A percentile compares a stretch with the other conserved stretches of the same genome.
phyloP scores from a whole-genome alignment of 2,113 vertebrate genomes.

The Actenoides lindsayi region DNA sequence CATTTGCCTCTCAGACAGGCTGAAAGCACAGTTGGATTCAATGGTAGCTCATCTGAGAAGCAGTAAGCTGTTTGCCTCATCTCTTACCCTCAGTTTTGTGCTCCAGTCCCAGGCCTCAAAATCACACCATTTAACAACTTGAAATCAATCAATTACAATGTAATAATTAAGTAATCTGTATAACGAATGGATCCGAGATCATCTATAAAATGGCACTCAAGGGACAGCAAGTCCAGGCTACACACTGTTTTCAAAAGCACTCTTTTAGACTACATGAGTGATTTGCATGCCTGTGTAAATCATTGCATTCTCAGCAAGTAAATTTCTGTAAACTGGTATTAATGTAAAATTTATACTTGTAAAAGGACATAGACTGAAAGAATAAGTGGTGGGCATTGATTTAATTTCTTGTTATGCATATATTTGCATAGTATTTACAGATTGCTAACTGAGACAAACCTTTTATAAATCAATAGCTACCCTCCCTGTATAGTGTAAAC shows the following conservation, averaged over 20 bases:
- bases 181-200: neutral
- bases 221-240: neutral
- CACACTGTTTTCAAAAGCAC: neutral
- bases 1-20: neutral
- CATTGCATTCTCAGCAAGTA: conserved; percentile 35
- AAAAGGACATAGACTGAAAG: conserved; percentile 9
- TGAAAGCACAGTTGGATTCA: neutral
- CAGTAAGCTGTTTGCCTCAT: neutral
- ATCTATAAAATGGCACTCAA: neutral
- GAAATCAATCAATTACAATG: neutral
- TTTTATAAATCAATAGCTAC: conserved; percentile 44
- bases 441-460: conserved; percentile 30
- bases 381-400: conserved; percentile 34
- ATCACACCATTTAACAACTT: neutral
- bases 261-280: neutral
- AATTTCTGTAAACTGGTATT: conserved; percentile 4
- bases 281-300: neutral
- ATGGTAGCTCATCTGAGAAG: neutral
- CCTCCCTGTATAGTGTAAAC: neutral
- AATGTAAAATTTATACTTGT: conserved; percentile 10
- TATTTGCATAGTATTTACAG: conserved; percentile 37
- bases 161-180: neutral
- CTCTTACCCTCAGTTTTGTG: neutral
- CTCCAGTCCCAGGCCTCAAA: neutral
- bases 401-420: conserved; percentile 18